Evolutionary conservation across 2,888 invertebrate genomes (phyloP).

Genomic region (Drosophila crucigera): DNA sequence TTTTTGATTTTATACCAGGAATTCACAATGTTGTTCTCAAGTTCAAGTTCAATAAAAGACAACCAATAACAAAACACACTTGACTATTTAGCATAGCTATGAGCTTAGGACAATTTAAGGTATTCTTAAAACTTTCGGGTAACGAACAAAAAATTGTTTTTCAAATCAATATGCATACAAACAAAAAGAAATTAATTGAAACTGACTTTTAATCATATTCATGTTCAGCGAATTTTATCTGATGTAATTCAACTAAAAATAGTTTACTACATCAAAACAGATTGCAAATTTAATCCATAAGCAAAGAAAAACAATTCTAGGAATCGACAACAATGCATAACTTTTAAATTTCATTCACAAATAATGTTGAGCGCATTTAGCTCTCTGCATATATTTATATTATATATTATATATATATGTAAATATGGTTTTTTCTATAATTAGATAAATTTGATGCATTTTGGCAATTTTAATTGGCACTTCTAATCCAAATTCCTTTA

Average conservation of each 20-base stretch:
- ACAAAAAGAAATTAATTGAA: slow-evolving; percentile 5
- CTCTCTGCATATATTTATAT: not conserved
- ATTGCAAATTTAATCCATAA: not conserved
- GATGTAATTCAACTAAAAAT: not conserved
- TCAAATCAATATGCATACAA: slow-evolving; percentile 16
- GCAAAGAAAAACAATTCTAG: not conserved
- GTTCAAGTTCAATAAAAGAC: slow-evolving; percentile 68
- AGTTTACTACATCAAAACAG: not conserved
- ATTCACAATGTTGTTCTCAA: slow-evolving; percentile 63
- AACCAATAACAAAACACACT: slow-evolving; percentile 17
- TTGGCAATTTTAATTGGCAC: not conserved
- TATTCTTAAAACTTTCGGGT: slow-evolving; percentile 62
- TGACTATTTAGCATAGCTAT: slow-evolving; percentile 55
- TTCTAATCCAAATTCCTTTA: not conserved
- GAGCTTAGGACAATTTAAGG: slow-evolving; percentile 38
- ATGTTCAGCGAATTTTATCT: not conserved
- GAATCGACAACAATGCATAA: not conserved
- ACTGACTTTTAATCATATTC: slow-evolving; percentile 12
- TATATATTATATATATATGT: not conserved
- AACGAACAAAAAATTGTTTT: slow-evolving; percentile 46
- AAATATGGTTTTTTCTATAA: not conserved
- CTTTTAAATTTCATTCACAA: not conserved
- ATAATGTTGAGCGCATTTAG: not conserved
- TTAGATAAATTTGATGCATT: not conserved
- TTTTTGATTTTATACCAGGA: slow-evolving; percentile 57